Evolutionary conservation across 2,113 vertebrate genomes (phyloP).

Genomic region (Taurulus bubalis): DNA sequence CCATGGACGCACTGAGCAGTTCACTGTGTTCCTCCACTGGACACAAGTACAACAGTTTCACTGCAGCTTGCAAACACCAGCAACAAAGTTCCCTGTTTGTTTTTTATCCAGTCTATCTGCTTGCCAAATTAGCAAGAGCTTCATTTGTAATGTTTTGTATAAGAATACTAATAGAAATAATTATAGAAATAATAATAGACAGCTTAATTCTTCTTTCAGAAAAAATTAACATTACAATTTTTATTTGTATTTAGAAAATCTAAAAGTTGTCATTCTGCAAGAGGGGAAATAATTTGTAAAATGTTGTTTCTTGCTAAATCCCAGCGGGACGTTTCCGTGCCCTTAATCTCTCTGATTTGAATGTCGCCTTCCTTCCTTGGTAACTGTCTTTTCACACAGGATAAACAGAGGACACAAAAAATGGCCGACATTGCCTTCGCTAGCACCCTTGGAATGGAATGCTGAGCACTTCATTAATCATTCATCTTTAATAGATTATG

Average conservation of each 20-base stretch:
- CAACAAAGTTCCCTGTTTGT: conserved; percentile 1
- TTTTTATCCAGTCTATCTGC: neutral
- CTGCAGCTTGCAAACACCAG: neutral
- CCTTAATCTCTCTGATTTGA: conserved; percentile 49
- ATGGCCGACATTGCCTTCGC: conserved; percentile 71
- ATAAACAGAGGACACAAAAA: conserved; percentile 78
- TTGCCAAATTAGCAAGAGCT: neutral
- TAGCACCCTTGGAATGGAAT: conserved; percentile 78
- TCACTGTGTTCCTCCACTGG: conserved; percentile 4
- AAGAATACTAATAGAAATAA: no score
- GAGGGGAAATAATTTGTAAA: conserved; percentile 24
- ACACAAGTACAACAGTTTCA: neutral
- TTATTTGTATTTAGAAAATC: conserved; percentile 6
- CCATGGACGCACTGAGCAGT: neutral
- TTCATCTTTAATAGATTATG: conserved; percentile 99
- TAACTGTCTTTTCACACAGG: conserved; percentile 64
- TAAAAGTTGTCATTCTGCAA: conserved; percentile 3
- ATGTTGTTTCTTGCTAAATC: conserved; percentile 25
- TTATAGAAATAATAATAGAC: neutral
- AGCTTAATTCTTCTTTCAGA: neutral
- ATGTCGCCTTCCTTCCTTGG: conserved; percentile 43
- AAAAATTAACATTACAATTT: conserved; percentile 10
- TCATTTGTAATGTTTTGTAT: neutral
- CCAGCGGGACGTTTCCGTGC: conserved; percentile 32
- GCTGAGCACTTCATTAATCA: conserved; percentile 93